Base-by-base conservation (phyloP, 2,113 vertebrate genomes). In the Buteo buteo region DNA sequence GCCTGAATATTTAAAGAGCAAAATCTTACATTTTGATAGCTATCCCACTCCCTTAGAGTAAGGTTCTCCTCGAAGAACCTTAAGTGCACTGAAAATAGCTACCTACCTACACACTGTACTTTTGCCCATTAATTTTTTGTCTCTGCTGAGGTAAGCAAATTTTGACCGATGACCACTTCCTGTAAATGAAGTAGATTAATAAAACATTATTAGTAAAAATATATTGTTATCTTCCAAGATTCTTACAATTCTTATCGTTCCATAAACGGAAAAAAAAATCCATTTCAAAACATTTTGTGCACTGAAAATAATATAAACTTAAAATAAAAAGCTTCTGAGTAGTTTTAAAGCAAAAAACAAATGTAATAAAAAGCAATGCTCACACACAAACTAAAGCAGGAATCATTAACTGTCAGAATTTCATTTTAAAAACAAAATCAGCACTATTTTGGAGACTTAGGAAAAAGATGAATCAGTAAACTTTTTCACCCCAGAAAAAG, bases 101-200 rank as follows among this genome's bases (percentile, higher is more conserved):
- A 97, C 86, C 88, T 94, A 96, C 96, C 90, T 94, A 97, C 64
- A 96, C 85, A 96, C 69, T 88, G 84, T 47, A 97, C 76, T 97
- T 97, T 82, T 97, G 90, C 93, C 90, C 96, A 98, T 97, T 96
- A 96, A 96, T 62, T 95, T 97, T 97, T 97, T 96, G 89, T 94
- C 82, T 92, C 93, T 97, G 93, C 57, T 94, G 90, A 94, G 57
- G 79, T 91, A 96, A 94, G 90, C 65, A 97, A 96, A 66, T 93
- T 97, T 93, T 96, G 74, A 86, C 82, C 0, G 17, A 77, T 77
- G 69, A 89, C 59, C 3, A 9, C 72, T 95, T 93, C 90, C 94
- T 97, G 92, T 86, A 98, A 97, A 96, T 85, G 49, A 96, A 96
- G 84, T 80, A 87, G 50, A 97, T 82, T 91, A 90, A 96, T 74